Conservation (phyloP, 2,113 vertebrate species). For the Brachirus orientalis region DNA sequence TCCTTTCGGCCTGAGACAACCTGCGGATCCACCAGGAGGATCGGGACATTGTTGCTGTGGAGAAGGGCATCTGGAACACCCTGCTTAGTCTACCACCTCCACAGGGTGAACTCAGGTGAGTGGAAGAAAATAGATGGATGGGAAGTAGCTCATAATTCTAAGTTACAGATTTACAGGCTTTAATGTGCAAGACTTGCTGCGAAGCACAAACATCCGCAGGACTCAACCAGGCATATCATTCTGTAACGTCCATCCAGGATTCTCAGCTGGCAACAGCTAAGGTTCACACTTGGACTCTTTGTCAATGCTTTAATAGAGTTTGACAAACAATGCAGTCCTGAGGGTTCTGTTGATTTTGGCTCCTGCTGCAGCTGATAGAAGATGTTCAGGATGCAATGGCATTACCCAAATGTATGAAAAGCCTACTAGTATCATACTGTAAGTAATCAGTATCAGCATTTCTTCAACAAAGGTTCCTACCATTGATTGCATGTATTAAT, state of each 20-base stretch:
- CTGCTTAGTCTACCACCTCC: neutral
- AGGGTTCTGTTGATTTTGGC: constrained; percentile 6
- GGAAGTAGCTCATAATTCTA: constrained; percentile 13
- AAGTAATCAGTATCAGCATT: too few species aligned
- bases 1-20: too few species aligned
- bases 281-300: constrained; percentile 22
- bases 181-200: neutral
- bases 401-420: constrained; percentile 24
- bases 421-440: neutral
- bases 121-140: neutral
- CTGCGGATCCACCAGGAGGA: too few species aligned
- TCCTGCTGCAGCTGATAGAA: neutral
- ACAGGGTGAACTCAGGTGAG: neutral
- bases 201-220: constrained; percentile 17
- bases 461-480: too few species aligned
- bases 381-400: constrained; percentile 15
- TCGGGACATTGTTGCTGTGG: neutral
- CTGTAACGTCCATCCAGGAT: neutral
- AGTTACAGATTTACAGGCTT: constrained; percentile 10
- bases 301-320: constrained; percentile 24
- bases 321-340: constrained; percentile 17
- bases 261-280: constrained; percentile 21
- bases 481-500: too few species aligned
- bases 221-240: constrained; percentile 14
- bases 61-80: neutral